Evolutionary conservation across 2,113 vertebrate species (phyloP), one percentile per base, ranked within the genome.

Genomic region (Menidia beryllina): DNA sequence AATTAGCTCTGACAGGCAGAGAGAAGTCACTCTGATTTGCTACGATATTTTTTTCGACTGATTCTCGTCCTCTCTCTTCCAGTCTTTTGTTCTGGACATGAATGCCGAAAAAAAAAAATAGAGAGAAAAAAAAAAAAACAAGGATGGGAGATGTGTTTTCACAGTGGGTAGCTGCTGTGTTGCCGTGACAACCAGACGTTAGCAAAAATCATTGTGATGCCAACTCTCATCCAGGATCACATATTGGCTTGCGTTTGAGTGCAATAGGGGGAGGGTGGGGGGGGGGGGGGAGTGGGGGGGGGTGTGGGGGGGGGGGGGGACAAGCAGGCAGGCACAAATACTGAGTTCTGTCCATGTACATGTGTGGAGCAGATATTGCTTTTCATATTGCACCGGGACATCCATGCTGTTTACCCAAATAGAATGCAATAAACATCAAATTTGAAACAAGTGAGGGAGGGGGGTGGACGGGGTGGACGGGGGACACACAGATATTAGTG

Each of bases 171-270:
- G 51, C 53, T 4, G 24, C 41, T n/a, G 49, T 9, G 86, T 89
- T 88, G 63, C 88, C 71, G 60, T 88, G 81, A 81, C 88, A 77
- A 89, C 88, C 77, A 53, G 43, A 11, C 77, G 53, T 81, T 87
- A 58, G 75, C 26, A 72, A 45, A 86, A 85, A 63, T 36, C 69
- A 51, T 50, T 5, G 24, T 59, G 79, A 84, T 86, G 83, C 83
- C 83, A 80, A 60, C 67, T 75, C 64, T 73, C 81, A 72, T 89
- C 57, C 66, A 64, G 57, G 69, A 83, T 84, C 59, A 67, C 75
- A 81, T 84, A 78, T 77, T 76, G 77, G 38, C 69, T 17, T 58
- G 38, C 9, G 25, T 45, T 57, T 38, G 50, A 5, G 24, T 27
- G n/a, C n/a, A n/a, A n/a, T n/a, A n/a, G n/a, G n/a, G n/a, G n/a